Conservation (phyloP, 2,113 vertebrate species). For the Nothobranchius kuhntae region DNA sequence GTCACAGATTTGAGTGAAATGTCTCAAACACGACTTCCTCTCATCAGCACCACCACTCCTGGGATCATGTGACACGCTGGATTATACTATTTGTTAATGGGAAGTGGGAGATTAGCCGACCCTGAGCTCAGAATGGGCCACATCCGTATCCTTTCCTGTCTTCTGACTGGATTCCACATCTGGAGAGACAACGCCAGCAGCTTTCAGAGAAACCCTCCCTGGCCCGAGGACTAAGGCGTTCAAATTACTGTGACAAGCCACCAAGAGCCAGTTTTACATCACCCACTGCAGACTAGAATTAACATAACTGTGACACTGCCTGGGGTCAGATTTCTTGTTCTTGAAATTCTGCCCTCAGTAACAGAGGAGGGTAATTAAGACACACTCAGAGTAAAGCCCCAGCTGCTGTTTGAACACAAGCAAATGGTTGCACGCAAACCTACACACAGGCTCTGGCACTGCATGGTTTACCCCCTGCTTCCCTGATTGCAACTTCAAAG, state of each 20-base stretch:
- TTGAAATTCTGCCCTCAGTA: constrained; percentile 58
- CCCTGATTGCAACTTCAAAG: neutral
- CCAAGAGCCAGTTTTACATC: constrained; percentile 50
- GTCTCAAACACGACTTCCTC: constrained; percentile 14
- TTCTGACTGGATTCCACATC: constrained; percentile 20
- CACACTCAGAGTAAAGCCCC: constrained; percentile 31
- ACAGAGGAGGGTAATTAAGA: constrained; percentile 56
- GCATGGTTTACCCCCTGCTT: constrained; percentile 2
- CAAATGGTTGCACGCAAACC: constrained; percentile 24
- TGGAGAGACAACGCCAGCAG: constrained; percentile 18
- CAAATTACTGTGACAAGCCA: constrained; percentile 54
- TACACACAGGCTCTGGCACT: constrained; percentile 6
- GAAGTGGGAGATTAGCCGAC: constrained; percentile 56
- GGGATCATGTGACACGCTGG: constrained; percentile 48
- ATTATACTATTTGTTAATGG: constrained; percentile 44
- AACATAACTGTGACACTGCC: constrained; percentile 66
- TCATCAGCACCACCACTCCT: constrained; percentile 13
- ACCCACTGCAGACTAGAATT: constrained; percentile 55
- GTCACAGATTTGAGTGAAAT: constrained; percentile 30
- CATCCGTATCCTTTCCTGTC: constrained; percentile 16
- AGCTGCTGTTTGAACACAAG: constrained; percentile 46
- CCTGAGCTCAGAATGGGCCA: constrained; percentile 37
- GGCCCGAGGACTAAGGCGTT: constrained; percentile 36
- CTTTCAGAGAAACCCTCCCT: constrained; percentile 34
- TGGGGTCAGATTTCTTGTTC: constrained; percentile 58